Conservation (phyloP, 2,113 vertebrate genomes). For the Uria lomvia region DNA sequence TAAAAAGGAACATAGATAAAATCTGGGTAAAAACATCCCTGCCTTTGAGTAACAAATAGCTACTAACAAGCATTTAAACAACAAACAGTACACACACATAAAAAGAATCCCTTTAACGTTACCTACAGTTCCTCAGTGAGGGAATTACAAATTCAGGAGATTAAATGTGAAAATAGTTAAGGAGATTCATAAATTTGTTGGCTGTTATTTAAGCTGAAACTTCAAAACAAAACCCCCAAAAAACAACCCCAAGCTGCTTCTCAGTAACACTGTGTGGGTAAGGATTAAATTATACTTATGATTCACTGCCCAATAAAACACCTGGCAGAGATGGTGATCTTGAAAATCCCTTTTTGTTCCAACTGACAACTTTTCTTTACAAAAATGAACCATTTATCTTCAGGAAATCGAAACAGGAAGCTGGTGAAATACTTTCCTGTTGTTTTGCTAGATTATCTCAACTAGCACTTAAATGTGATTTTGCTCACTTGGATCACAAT, state of each 20-base stretch:
- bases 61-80: neutral
- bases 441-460: constrained; percentile 19
- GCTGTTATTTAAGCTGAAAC: neutral
- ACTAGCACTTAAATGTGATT: neutral
- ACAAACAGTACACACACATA: neutral
- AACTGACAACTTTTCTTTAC: neutral
- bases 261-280: neutral
- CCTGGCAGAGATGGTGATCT: neutral
- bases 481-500: neutral
- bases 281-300: constrained; percentile 7
- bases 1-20: neutral
- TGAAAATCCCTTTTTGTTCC: constrained; percentile 7
- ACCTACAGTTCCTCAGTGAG: neutral
- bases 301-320: neutral
- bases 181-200: neutral
- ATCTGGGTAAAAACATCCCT: neutral
- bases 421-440: neutral
- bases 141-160: neutral
- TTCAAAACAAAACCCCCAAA: neutral
- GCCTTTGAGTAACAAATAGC: neutral
- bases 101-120: neutral
- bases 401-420: constrained; percentile 25
- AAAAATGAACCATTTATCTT: neutral
- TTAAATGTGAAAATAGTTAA: neutral
- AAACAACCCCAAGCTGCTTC: neutral